phyloP scores from a whole-genome alignment of 2,888 invertebrate genomes.

The Pogonocherus hispidulus region DNA sequence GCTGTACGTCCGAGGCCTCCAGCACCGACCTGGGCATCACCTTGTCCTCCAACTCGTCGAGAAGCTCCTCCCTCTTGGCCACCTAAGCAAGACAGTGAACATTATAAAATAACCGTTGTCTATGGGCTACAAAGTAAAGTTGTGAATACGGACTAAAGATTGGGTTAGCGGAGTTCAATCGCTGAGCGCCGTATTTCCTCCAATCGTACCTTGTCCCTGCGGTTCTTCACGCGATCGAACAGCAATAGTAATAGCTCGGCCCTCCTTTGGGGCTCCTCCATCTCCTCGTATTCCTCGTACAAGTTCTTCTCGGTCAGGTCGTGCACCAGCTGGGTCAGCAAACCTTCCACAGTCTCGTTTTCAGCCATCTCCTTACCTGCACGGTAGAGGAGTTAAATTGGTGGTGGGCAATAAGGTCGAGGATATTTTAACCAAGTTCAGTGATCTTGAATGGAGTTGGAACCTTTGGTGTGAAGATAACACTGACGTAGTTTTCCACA shows the following conservation, averaged over 20 bases:
- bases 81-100: conserved; percentile 48
- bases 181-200: too few species aligned
- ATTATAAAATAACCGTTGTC: too few species aligned
- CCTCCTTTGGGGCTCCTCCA: conserved; percentile 58
- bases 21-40: conserved; percentile 62
- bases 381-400: not conserved
- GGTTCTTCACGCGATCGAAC: conserved; percentile 59
- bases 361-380: conserved; percentile 51
- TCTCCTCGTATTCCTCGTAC: conserved; percentile 56
- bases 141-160: too few species aligned
- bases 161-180: too few species aligned
- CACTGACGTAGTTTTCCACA: too few species aligned
- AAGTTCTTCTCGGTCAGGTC: conserved; percentile 60
- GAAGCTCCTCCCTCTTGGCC: conserved; percentile 61
- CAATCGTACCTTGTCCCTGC: conserved; percentile 52
- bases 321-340: conserved; percentile 62
- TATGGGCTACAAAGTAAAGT: too few species aligned
- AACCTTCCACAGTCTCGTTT: conserved; percentile 63
- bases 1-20: conserved; percentile 57
- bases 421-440: too few species aligned
- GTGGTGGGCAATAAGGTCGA: too few species aligned
- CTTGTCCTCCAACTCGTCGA: conserved; percentile 63
- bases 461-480: too few species aligned
- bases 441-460: too few species aligned
- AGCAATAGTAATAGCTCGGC: conserved; percentile 61